Base-by-base conservation (phyloP, 2,113 vertebrate species). In the Eurystomus gularis region DNA sequence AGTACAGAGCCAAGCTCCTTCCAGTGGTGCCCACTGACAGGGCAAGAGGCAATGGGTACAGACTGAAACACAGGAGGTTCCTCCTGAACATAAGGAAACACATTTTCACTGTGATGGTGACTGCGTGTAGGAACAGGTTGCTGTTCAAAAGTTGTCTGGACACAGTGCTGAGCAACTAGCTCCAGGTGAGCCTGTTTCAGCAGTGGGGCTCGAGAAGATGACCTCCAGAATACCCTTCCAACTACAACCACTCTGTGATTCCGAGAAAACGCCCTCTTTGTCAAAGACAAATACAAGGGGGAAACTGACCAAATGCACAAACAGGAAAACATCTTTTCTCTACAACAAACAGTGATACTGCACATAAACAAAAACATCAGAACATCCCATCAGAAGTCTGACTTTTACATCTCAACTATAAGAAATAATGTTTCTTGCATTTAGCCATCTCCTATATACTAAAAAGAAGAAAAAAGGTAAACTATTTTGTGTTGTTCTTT, bases 81-180 rank as follows among this genome's bases (percentile, higher is more conserved):
- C 28, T 62, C 33, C 64, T 39, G 10, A 33, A 29, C 0, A 0
- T 11, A 29, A 57, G 24, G 19, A 46, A 83, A 44, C 33, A 13
- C 0, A 2, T 46, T 68, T 79, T 39, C 33, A 46, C 24, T 28
- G 25, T 57, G 51, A 23, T 0, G 1, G 37, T 19, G 24, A 73
- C 24, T 14, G 19, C 0, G 0, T 4, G 2, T 7, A 4, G 24
- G 6, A 68, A 49, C 11, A 46, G 28, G 33, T 0, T 81, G 31
- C 49, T 44, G 40, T 1, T 19, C 2, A 58, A 20, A 80, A 81
- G 13, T 15, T 42, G 35, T 18, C 40, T 69, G 33, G 19, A 69
- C 19, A 9, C 2, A 4, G 35, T 49, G 11, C 40, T 57, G 25
- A 49, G 40, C 68, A 80, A 37, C n/a, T 2, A 1, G 19, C 7